These are phyloP conservation scores for Platysternon megacephalum DNA, from an alignment of 2,113 vertebrate species.

Conservation along the genomic window DNA sequence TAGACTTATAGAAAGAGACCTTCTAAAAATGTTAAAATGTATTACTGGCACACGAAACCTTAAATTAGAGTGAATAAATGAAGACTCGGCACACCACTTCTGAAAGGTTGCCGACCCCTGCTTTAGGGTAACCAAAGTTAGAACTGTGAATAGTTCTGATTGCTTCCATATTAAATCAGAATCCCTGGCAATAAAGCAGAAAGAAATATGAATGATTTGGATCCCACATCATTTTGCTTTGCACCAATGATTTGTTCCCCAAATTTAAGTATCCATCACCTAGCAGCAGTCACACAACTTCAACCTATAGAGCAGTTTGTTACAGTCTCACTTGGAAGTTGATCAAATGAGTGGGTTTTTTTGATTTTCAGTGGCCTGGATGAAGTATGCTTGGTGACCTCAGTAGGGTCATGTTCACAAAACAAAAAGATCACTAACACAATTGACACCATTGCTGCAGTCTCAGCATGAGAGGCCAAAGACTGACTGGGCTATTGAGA, in stretches of 20 bases:
- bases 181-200: slow-evolving; percentile 16
- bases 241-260: background rate
- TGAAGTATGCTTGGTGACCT: background rate
- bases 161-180: background rate
- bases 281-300: background rate
- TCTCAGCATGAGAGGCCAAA: background rate
- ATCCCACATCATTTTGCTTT: background rate
- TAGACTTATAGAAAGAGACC: too few species aligned
- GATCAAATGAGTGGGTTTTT: background rate
- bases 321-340: background rate
- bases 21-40: too few species aligned
- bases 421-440: background rate
- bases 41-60: too few species aligned
- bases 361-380: background rate
- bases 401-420: background rate
- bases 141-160: slow-evolving; percentile 10
- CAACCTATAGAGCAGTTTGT: background rate
- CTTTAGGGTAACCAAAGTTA: slow-evolving; percentile 50
- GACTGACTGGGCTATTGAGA: background rate
- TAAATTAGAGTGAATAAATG: too few species aligned
- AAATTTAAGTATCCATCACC: background rate
- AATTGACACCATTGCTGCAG: background rate
- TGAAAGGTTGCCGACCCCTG: too few species aligned
- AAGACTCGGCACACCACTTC: too few species aligned
- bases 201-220: background rate